phyloP scores from a whole-genome alignment of 2,888 invertebrate genomes.

The Drosophila fulvimacula region DNA sequence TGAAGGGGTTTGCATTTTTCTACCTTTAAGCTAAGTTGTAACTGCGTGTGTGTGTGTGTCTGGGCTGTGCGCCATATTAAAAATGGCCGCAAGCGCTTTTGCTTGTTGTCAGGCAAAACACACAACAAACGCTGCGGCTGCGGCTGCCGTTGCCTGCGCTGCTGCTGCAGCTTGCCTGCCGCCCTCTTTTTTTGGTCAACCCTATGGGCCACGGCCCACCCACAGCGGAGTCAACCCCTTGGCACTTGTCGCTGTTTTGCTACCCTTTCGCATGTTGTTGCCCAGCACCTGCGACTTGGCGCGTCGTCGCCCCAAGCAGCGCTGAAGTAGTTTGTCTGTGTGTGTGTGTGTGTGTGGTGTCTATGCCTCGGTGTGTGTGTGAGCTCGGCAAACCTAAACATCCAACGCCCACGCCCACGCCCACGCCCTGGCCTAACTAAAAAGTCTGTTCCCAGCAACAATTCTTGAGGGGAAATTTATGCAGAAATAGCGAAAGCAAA shows the following conservation, averaged over 20 bases:
- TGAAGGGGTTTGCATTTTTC: conserved; percentile 35
- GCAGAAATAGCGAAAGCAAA: conserved; percentile 60
- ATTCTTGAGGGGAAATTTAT: conserved; percentile 81
- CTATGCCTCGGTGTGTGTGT: conserved; percentile 20
- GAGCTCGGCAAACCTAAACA: conserved; percentile 15
- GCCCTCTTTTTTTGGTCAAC: conserved; percentile 6
- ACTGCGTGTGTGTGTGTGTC: conserved; percentile 31
- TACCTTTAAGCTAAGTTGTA: conserved; percentile 54
- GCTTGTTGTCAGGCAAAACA: conserved; percentile 54
- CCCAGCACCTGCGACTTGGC: conserved; percentile 64
- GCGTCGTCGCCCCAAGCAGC: conserved; percentile 51
- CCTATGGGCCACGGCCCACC: background rate
- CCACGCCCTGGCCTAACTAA: background rate
- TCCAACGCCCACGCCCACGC: background rate
- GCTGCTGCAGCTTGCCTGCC: conserved; percentile 62
- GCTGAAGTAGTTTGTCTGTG: conserved; percentile 9
- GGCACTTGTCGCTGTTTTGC: conserved; percentile 42
- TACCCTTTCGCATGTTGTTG: conserved; percentile 38
- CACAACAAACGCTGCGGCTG: conserved; percentile 52
- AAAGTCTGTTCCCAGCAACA: conserved; percentile 40
- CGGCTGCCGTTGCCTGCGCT: background rate
- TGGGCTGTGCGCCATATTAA: conserved; percentile 75
- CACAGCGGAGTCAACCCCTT: conserved; percentile 27
- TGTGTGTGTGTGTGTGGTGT: conserved; percentile 10
- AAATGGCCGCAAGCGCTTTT: conserved; percentile 77